phyloP scores from a whole-genome alignment of 2,797 vertebrate genomes.

The Eulemur rubriventer region DNA sequence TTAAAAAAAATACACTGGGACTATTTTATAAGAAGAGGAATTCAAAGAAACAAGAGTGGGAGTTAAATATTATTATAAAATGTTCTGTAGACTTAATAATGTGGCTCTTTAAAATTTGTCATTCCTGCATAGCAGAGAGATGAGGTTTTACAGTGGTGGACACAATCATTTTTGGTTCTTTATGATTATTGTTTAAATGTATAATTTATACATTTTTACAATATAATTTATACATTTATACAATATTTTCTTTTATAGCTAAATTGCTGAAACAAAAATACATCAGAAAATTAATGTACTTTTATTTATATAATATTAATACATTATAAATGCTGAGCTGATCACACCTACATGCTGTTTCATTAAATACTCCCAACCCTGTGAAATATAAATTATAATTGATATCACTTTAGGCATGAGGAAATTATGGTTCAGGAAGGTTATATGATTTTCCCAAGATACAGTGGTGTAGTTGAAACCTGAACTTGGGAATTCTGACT shows the following conservation, averaged over 20 bases:
- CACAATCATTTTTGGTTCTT: not conserved
- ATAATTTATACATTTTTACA: too few species aligned
- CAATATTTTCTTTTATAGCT: not conserved
- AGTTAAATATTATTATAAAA: not conserved
- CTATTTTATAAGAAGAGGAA: constrained; percentile 28
- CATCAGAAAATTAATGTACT: not conserved
- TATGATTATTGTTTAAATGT: constrained; percentile 6
- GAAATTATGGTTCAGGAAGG: not conserved
- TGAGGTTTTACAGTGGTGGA: not conserved
- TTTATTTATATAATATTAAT: not conserved
- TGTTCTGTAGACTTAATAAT: not conserved
- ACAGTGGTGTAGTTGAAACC: not conserved
- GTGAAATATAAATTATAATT: not conserved
- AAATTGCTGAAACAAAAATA: not conserved
- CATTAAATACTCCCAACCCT: not conserved
- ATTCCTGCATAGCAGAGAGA: not conserved
- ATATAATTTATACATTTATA: not conserved
- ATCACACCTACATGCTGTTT: not conserved
- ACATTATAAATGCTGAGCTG: not conserved
- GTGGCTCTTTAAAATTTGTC: constrained; percentile 4
- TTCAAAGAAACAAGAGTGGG: not conserved
- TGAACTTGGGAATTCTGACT: not conserved
- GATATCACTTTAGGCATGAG: not conserved
- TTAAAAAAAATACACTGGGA: not conserved
- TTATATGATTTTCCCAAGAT: not conserved